Conservation (phyloP, 2,113 vertebrate species). For the Oplegnathus fasciatus region DNA sequence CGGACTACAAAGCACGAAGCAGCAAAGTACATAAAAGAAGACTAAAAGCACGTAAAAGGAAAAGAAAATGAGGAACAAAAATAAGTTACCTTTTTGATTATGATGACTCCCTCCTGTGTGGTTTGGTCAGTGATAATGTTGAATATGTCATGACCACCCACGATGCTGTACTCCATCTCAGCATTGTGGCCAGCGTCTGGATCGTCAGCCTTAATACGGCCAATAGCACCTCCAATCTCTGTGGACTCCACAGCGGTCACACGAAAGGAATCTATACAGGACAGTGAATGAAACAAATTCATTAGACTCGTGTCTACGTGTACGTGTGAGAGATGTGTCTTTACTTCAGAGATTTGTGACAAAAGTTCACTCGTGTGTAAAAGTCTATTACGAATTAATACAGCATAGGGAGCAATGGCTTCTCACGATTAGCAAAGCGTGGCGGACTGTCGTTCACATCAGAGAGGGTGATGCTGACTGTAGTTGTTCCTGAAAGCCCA, state of each 20-base stretch:
- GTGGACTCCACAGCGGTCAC: slow-evolving; percentile 91
- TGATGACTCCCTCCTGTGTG: slow-evolving; percentile 95
- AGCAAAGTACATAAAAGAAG: not conserved
- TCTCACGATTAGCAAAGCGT: slow-evolving; percentile 96
- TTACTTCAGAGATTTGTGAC: not conserved
- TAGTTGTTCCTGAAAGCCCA: slow-evolving; percentile 95
- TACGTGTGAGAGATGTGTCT: not conserved
- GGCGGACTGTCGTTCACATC: slow-evolving; percentile 98
- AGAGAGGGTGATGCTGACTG: slow-evolving; percentile 93
- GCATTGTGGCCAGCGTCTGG: slow-evolving; percentile 93
- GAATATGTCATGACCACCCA: slow-evolving; percentile 90
- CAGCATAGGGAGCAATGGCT: not conserved
- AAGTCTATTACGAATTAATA: not conserved
- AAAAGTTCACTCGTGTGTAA: not conserved
- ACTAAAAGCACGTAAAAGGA: not conserved
- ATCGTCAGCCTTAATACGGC: slow-evolving; percentile 95
- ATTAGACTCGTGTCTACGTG: not conserved
- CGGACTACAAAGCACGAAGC: not conserved
- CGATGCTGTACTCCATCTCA: slow-evolving; percentile 91
- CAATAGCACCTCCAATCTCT: slow-evolving; percentile 89
- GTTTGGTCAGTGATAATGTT: slow-evolving; percentile 93
- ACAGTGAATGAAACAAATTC: not conserved
- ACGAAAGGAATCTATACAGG: slow-evolving; percentile 89
- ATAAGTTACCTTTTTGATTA: slow-evolving; percentile 91
- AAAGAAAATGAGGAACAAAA: not conserved